Conservation (phyloP, 2,113 vertebrate species). For the Stercorarius parasiticus region DNA sequence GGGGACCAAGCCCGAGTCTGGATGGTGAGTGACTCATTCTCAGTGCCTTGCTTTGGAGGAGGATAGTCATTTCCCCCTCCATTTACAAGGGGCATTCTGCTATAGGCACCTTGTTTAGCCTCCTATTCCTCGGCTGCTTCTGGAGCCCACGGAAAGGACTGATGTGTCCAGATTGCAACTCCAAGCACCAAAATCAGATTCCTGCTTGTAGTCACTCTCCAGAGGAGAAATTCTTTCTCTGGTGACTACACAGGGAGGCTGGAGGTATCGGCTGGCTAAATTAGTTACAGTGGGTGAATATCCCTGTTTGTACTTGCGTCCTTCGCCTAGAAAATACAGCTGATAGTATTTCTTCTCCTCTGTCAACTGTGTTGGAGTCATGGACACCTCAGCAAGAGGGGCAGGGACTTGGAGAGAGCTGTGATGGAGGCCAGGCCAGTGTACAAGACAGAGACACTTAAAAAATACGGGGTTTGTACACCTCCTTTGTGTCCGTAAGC, state of each 20-base stretch:
- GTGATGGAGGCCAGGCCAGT: not conserved
- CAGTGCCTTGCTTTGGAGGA: not conserved
- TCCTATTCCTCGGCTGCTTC: not conserved
- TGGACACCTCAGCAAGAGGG: not conserved
- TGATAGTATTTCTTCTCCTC: not conserved
- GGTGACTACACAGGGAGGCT: not conserved
- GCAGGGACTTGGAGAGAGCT: not conserved
- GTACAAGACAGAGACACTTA: not conserved
- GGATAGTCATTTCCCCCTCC: not conserved
- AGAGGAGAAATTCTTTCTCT: not conserved
- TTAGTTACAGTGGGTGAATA: not conserved
- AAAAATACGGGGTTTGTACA: rapidly evolving
- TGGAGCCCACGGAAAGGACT: not conserved
- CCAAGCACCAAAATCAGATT: not conserved
- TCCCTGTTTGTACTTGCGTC: not conserved
- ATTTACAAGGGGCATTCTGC: not conserved
- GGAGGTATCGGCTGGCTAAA: not conserved
- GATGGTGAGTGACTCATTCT: not conserved
- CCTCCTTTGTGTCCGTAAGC: not conserved
- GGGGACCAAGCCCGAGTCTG: not conserved
- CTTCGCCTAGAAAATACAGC: not conserved
- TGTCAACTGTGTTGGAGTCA: not conserved
- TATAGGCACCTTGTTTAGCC: not conserved
- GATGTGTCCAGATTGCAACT: not conserved
- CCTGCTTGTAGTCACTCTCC: not conserved